Evolutionary conservation across 2,797 vertebrate species (phyloP).

Genomic region (Etheostoma nigrum): DNA sequence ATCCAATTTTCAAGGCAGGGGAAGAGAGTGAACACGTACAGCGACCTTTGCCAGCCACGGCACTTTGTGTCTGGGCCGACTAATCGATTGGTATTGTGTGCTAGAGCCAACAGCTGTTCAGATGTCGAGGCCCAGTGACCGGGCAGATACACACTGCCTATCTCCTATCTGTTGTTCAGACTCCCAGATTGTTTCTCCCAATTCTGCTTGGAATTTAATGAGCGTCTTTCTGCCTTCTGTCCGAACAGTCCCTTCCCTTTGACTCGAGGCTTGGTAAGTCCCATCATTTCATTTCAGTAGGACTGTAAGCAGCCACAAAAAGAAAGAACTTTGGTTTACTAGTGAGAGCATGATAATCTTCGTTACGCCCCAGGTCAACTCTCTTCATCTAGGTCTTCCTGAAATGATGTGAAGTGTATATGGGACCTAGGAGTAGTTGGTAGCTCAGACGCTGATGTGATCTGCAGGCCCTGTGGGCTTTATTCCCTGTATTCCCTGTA

Average conservation of each 20-base stretch:
- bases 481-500: conserved; percentile 5
- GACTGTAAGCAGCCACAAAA: not conserved
- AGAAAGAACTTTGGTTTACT: too few species aligned
- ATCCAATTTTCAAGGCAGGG: conserved; percentile 54
- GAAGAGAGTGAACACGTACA: conserved; percentile 38
- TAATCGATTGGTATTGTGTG: conserved; percentile 70
- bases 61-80: conserved; percentile 13
- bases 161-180: conserved; percentile 26
- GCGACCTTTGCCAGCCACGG: conserved; percentile 53
- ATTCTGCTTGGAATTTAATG: conserved; percentile 37
- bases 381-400: not conserved
- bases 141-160: conserved; percentile 16
- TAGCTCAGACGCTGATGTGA: not conserved
- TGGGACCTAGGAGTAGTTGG: not conserved
- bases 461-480: conserved; percentile 18
- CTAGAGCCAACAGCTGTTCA: conserved; percentile 56
- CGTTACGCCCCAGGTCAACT: not conserved
- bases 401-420: not conserved
- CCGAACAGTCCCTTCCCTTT: conserved; percentile 10
- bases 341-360: not conserved
- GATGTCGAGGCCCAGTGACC: conserved; percentile 36
- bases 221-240: conserved; percentile 44
- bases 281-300: not conserved
- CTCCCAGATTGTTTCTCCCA: conserved; percentile 28
- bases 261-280: not conserved